These are phyloP conservation scores for Synanthedon tipuliformis DNA, from an alignment of 2,888 invertebrate genomes.

Conservation along the genomic window DNA sequence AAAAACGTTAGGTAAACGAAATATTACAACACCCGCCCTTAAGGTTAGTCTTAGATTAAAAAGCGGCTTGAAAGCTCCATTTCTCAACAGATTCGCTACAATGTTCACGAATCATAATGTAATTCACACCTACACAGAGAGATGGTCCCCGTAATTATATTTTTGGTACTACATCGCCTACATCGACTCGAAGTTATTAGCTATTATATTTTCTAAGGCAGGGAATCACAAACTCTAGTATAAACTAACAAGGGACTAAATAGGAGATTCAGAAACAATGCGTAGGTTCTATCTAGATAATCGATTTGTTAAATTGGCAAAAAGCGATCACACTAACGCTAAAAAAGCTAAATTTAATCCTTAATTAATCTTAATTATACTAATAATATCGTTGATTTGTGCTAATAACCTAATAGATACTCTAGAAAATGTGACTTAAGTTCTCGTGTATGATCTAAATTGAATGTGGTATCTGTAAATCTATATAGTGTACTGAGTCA, in stretches of 20 bases:
- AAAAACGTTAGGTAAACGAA: not conserved
- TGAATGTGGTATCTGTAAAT: conserved; percentile 1
- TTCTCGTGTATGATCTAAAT: not conserved
- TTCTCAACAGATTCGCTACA: conserved; percentile 21
- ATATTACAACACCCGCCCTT: not conserved
- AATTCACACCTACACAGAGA: conserved; percentile 48
- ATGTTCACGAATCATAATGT: conserved; percentile 31
- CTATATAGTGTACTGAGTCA: conserved; percentile 8
- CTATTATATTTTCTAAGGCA: conserved; percentile 48
- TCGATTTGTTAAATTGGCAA: conserved; percentile 37
- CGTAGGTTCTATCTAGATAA: conserved; percentile 7
- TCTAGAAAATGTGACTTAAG: conserved; percentile 26
- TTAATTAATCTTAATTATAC: conserved; percentile 21
- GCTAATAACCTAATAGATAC: conserved; percentile 24
- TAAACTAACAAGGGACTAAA: conserved; percentile 36
- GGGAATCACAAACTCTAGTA: conserved; percentile 52
- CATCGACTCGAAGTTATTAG: conserved; percentile 19
- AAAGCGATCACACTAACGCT: conserved; percentile 55
- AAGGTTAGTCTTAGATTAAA: conserved; percentile 13
- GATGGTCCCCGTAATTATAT: conserved; percentile 59
- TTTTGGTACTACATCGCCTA: conserved; percentile 37
- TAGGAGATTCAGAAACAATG: conserved; percentile 30
- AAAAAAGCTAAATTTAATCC: conserved; percentile 52
- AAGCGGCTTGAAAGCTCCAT: conserved; percentile 46
- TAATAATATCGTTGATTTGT: conserved; percentile 46